Conservation (phyloP, 1,140 invertebrate genomes). For the Aphis gossypii region DNA sequence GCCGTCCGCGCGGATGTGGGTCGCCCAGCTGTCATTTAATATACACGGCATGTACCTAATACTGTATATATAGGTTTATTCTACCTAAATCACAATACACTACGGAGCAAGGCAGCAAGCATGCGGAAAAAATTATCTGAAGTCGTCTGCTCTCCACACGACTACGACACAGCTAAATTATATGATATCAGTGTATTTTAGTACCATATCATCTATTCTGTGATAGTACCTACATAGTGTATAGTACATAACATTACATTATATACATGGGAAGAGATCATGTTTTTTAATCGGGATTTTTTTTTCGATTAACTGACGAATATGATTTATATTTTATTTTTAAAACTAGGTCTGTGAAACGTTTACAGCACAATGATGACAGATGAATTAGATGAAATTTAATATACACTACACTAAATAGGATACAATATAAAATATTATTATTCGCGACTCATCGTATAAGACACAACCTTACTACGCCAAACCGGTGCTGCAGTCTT, state of each 20-base stretch:
- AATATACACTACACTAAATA: background rate
- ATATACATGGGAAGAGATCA: background rate
- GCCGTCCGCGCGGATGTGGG: background rate
- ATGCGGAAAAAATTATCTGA: conserved; percentile 36
- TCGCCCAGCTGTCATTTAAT: background rate
- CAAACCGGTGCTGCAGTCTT: background rate
- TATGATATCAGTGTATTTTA: background rate
- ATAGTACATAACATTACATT: background rate
- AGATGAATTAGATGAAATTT: background rate
- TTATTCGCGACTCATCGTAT: background rate
- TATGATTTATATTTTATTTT: background rate
- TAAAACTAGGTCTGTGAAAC: background rate
- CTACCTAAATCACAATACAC: background rate
- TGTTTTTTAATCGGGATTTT: background rate
- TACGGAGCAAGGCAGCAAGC: background rate
- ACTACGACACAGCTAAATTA: background rate
- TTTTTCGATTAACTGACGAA: background rate
- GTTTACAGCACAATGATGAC: background rate
- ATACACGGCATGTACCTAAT: background rate
- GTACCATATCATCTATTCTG: too few species aligned
- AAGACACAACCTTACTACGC: background rate
- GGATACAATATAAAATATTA: background rate
- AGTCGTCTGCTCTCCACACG: background rate
- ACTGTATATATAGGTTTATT: background rate
- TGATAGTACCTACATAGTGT: background rate